Conservation (phyloP, 2,113 vertebrate species). For the Hypanus sabinus region DNA sequence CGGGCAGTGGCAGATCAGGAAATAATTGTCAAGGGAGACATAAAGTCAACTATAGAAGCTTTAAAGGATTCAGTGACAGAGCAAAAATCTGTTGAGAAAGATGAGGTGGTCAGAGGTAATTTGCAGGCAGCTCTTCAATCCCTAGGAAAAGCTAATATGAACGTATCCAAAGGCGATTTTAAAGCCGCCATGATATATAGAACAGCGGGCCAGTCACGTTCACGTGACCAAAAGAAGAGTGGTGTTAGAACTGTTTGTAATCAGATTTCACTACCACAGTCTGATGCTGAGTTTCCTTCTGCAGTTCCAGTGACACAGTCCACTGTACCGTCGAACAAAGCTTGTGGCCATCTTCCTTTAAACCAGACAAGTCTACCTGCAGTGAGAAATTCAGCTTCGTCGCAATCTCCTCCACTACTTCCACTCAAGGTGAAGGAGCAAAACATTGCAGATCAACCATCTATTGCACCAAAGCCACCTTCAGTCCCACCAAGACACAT, state of each 20-base stretch:
- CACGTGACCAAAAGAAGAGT: constrained; percentile 50
- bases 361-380: constrained; percentile 30
- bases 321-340: neutral
- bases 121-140: constrained; percentile 74
- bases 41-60: constrained; percentile 58
- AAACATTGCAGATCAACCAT: constrained; percentile 50
- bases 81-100: constrained; percentile 63
- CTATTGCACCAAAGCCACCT: constrained; percentile 57
- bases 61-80: constrained; percentile 52
- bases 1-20: constrained; percentile 58
- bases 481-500: constrained; percentile 41
- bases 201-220: constrained; percentile 58
- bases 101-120: constrained; percentile 73
- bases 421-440: constrained; percentile 48
- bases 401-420: constrained; percentile 38
- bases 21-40: constrained; percentile 61
- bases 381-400: constrained; percentile 33
- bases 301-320: constrained; percentile 54
- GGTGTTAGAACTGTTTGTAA: constrained; percentile 45
- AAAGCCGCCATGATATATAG: constrained; percentile 76
- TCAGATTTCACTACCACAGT: constrained; percentile 43
- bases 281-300: constrained; percentile 61
- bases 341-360: constrained; percentile 40
- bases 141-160: constrained; percentile 74
- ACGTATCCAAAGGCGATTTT: constrained; percentile 71